Percentiles rank a stretch among this genome's conserved stretches.
These are phyloP conservation scores for Prietella phreatophila DNA, from an alignment of 2,113 vertebrate species.

Conservation along the genomic window DNA sequence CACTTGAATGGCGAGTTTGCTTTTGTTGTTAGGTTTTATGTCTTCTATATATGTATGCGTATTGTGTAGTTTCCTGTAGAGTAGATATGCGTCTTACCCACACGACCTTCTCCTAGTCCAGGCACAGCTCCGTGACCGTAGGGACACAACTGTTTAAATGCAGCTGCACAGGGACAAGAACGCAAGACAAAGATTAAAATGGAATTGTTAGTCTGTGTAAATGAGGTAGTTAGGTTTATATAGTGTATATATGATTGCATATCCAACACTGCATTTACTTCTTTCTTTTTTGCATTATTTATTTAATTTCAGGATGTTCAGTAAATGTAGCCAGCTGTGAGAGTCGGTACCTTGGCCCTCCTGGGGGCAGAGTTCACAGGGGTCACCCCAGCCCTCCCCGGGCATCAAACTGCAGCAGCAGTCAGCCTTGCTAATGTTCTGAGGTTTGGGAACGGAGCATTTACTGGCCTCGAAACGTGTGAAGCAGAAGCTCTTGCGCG, in stretches of 20 bases:
- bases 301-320: background rate
- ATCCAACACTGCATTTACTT: background rate
- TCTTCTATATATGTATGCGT: background rate
- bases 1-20: background rate
- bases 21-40: background rate
- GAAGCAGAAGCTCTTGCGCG: slow-evolving; percentile 91
- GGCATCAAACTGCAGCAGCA: slow-evolving; percentile 95
- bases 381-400: slow-evolving; percentile 90
- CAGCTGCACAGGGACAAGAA: slow-evolving; percentile 65
- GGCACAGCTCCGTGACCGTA: slow-evolving; percentile 84
- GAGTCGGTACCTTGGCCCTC: slow-evolving; percentile 75
- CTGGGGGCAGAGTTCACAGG: slow-evolving; percentile 90
- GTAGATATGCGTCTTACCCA: slow-evolving; percentile 73
- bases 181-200: background rate
- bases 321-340: background rate
- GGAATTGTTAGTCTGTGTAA: background rate
- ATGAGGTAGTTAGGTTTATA: background rate
- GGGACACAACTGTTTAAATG: slow-evolving; percentile 80
- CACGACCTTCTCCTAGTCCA: slow-evolving; percentile 74
- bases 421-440: slow-evolving; percentile 88
- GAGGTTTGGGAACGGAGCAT: slow-evolving; percentile 86
- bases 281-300: background rate
- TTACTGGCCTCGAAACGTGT: slow-evolving; percentile 86
- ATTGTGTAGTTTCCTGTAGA: background rate
- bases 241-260: background rate